Evolutionary conservation across 2,113 vertebrate species (phyloP).

Genomic region (Hyaena hyaena): DNA sequence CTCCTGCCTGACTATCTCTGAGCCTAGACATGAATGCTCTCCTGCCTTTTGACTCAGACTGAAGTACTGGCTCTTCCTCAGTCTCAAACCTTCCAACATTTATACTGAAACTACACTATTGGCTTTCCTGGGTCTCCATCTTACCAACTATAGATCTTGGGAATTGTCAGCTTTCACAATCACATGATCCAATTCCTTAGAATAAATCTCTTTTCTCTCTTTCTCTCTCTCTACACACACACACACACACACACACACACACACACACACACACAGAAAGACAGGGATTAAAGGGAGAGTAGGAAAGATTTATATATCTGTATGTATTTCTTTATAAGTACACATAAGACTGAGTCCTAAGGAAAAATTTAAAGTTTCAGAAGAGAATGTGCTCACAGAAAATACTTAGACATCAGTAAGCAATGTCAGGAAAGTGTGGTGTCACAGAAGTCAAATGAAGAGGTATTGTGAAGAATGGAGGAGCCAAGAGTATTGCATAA

Average conservation of each 20-base stretch:
- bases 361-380: background rate
- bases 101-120: background rate
- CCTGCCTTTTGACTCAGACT: background rate
- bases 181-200: background rate
- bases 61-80: background rate
- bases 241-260: background rate
- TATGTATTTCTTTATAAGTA: background rate
- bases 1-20: background rate
- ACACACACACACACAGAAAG: background rate
- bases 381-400: background rate
- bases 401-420: background rate
- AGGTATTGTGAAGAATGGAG: background rate
- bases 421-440: background rate
- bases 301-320: background rate
- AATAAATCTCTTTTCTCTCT: background rate
- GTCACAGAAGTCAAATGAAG: background rate
- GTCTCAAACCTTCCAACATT: background rate
- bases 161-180: background rate
- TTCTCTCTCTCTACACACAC: background rate
- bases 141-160: background rate
- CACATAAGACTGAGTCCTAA: background rate
- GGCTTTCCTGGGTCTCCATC: background rate
- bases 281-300: background rate
- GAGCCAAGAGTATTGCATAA: background rate
- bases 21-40: background rate